These are phyloP conservation scores for Nothocercus julius DNA, from an alignment of 2,113 vertebrate genomes.

Conservation along the genomic window DNA sequence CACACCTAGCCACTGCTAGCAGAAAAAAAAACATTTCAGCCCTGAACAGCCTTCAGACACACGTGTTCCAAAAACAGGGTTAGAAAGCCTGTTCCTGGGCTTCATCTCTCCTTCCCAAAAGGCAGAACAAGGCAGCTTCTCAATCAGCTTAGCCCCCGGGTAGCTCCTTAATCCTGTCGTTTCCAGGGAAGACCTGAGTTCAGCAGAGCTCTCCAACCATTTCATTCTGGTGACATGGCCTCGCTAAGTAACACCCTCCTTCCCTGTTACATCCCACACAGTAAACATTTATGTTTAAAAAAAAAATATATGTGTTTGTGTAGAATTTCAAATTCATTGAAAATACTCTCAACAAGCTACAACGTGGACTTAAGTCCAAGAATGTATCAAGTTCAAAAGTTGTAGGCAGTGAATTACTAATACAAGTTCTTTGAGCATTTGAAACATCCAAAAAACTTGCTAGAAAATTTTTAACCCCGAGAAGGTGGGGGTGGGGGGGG, in stretches of 20 bases:
- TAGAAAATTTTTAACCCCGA: not conserved
- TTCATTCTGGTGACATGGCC: not conserved
- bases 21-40: not conserved
- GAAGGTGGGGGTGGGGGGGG: not conserved
- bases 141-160: fast-evolving
- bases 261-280: not conserved
- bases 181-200: not conserved
- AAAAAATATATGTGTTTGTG: not conserved
- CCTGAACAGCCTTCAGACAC: not conserved
- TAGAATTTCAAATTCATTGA: not conserved
- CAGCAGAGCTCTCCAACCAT: not conserved
- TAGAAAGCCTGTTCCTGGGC: not conserved
- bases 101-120: not conserved
- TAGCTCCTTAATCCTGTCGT: not conserved
- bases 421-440: not conserved
- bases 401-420: not conserved
- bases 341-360: not conserved
- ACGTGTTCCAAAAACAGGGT: not conserved
- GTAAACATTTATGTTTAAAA: not conserved
- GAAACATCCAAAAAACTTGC: not conserved
- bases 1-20: not conserved
- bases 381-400: not conserved
- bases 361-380: not conserved
- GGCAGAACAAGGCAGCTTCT: not conserved
- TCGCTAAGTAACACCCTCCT: not conserved